Evolutionary conservation across 2,113 vertebrate species (phyloP), one percentile per base, ranked within the genome.

Genomic region (Etheostoma cragini): DNA sequence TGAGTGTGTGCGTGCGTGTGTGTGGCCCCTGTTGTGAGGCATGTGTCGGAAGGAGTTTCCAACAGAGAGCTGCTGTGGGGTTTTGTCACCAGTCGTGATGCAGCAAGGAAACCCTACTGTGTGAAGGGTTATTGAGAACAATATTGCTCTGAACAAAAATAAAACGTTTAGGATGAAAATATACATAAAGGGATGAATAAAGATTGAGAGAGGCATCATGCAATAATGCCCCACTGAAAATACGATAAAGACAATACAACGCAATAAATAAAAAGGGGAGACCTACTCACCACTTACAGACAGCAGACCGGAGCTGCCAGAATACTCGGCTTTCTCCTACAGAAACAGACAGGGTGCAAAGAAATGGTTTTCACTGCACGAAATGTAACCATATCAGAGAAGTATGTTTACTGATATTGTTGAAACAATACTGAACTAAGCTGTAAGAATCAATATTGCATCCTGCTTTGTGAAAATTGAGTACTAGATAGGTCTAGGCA

Each of bases 31-130:
- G 69, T 68, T 63, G 86, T 64, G 80, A 80, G 66, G 78, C 78
- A 88, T 83, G 79, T 86, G 67, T 82, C 78, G 86, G 78, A 76
- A 85, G 57, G 68, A 84, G 80, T 75, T 65, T 81, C 88, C 81
- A 33, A 83, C 83, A 45, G 88, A 88, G 87, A 33, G 65, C 87
- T 80, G 56, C 72, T 70, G 75, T 52, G 47, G 65, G 71, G 86
- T 85, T 82, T 82, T 86, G 76, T 86, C 76, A 54, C 68, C 21
- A 45, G 64, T 4, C 5, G 26, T 78, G 79, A 84, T 79, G 49
- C 68, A 80, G 68, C 79, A 60, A 80, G 72, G 66, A 83, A 74
- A 74, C 64, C 64, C 3, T 14, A 12, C 64, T 0, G 33, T 35
- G 45, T 61, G n/a, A 6, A 14, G 70, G 53, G 72, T 52, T 68